Evolutionary conservation across 2,888 invertebrate species (phyloP).

Genomic region (Thereva unica): DNA sequence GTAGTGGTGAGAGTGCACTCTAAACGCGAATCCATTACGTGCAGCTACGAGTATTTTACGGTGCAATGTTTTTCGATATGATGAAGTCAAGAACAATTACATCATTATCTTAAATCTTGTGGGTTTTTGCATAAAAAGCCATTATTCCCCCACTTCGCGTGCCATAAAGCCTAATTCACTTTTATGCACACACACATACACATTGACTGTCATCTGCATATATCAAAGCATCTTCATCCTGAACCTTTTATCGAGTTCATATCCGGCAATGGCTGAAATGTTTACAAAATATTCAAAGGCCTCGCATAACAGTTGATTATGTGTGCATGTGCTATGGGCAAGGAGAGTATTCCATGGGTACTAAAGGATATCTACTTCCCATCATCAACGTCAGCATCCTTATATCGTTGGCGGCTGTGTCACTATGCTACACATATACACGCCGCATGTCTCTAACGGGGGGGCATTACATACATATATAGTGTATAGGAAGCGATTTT

Average conservation of each 20-base stretch:
- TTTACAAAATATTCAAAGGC: constrained; percentile 38
- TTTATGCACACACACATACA: no score
- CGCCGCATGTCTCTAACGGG: background rate
- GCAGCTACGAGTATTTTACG: constrained; percentile 22
- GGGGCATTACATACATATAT: background rate
- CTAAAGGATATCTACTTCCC: constrained; percentile 4
- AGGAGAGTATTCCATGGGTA: constrained; percentile 1
- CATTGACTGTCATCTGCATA: constrained; percentile 12
- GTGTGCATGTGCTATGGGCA: constrained; percentile 25
- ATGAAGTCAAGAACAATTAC: constrained; percentile 27
- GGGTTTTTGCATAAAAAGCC: constrained; percentile 29
- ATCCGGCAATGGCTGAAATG: constrained; percentile 35
- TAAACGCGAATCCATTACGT: constrained; percentile 6
- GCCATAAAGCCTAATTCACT: background rate
- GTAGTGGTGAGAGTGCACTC: no score
- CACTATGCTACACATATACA: background rate
- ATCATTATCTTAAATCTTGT: constrained; percentile 34
- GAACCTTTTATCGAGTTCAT: constrained; percentile 33
- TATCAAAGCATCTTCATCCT: constrained; percentile 22
- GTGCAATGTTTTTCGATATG: no score
- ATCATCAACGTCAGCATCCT: background rate
- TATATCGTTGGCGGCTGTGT: background rate
- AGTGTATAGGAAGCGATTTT: background rate
- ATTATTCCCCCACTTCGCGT: constrained; percentile 18
- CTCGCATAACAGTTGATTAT: constrained; percentile 35